Percentiles rank a stretch among this genome's conserved stretches.
phyloP scores from a whole-genome alignment of 2,113 vertebrate genomes.

The Proteles cristata region DNA sequence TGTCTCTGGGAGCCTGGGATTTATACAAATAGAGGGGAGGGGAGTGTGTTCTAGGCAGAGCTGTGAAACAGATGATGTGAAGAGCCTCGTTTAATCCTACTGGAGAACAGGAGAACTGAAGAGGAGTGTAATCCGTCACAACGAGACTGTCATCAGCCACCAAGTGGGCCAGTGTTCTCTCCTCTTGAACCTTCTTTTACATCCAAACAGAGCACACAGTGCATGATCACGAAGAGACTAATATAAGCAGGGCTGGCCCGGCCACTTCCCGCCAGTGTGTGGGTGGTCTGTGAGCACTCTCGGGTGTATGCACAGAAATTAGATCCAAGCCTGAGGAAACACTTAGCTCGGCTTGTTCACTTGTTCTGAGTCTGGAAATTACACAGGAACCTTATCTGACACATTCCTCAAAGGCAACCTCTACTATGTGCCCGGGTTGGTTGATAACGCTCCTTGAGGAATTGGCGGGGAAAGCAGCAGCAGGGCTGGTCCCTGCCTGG shows the following conservation, averaged over 20 bases:
- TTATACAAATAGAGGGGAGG: neutral
- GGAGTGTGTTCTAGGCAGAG: neutral
- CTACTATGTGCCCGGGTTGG: constrained; percentile 77
- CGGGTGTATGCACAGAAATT: constrained; percentile 80
- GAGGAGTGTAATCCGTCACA: neutral
- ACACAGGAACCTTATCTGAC: constrained; percentile 86
- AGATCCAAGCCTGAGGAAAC: constrained; percentile 84
- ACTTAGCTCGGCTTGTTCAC: constrained; percentile 83
- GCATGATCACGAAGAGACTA: neutral
- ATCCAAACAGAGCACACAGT: neutral
- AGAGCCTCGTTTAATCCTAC: neutral
- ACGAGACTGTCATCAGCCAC: neutral
- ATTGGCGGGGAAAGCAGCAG: constrained; percentile 64
- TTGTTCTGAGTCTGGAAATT: constrained; percentile 84
- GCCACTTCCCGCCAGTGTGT: constrained; percentile 60
- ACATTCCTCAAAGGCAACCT: constrained; percentile 82
- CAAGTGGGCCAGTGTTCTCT: neutral
- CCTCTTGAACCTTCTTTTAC: constrained; percentile 30
- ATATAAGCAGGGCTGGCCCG: neutral
- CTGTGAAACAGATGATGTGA: neutral
- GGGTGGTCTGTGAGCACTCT: constrained; percentile 83
- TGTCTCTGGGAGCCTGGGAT: neutral
- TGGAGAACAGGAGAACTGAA: neutral
- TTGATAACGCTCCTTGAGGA: constrained; percentile 75
- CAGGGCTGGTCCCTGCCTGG: neutral